Evolutionary conservation across 2,797 vertebrate species (phyloP), one percentile per base, ranked within the genome.

Genomic region (Numenius phaeopus): DNA sequence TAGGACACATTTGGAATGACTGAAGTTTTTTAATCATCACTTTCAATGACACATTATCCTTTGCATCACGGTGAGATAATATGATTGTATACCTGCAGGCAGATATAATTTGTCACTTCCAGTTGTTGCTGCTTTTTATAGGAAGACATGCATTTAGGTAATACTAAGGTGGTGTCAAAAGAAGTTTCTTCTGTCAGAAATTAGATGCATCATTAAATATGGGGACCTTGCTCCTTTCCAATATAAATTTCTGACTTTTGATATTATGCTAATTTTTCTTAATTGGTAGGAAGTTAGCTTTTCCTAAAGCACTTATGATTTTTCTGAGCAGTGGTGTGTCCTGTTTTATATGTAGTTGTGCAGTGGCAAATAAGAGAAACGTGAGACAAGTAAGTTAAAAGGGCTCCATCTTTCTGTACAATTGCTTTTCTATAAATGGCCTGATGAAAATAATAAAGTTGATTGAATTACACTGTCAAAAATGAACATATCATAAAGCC

Each of bases 41-140:
- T 71, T 76, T 82, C 50, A 59, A 42, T 76, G 75, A n/a, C 69
- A 87, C 5, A 2, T 83, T 89, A 76, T 82, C 64, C 55, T 96
- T 76, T 89, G 69, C 71, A 93, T 79, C 84, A 83, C 17, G 14
- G 84, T 37, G 47, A 80, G 55, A 80, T 85, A 75, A 91, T 81
- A 15, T 49, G 44, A 89, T 76, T 85, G 59, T 30, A 54, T 61
- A 92, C 80, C 79, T 83, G 64, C 71, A 83, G 59, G 44, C 37
- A 83, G 90, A 64, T 62, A 76, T 5, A 59, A 92, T 77, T 88
- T 93, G 59, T 93, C 88, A 58, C 70, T 92, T 92, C 40, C 54
- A 39, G 69, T 80, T 81, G 50, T 37, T 75, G 22, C 58, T 95
- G 52, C 65, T 92, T 87, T 95, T 85, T 66, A 67, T 37, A 77